Base-by-base conservation (phyloP, 1,140 invertebrate species). In the Papilio polyxenes region DNA sequence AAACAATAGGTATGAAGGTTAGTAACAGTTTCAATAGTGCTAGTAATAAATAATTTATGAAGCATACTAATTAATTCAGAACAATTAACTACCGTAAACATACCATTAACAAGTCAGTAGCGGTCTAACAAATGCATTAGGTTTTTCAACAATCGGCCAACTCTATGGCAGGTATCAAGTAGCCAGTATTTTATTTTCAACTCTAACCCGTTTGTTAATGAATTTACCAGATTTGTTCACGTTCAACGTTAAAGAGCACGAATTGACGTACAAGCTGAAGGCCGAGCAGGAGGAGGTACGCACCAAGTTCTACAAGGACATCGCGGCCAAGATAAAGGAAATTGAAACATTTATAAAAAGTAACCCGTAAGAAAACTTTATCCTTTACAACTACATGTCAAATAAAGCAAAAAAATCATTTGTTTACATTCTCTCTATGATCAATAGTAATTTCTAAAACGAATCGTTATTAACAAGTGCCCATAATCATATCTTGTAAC, bases 171-270 rank as follows among this genome's bases (percentile, higher is more conserved):
- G n/a, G n/a, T 20, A n/a, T n/a, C 15, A 8, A 51, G 9, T 20
- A 59, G 17, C 1, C 11, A 13, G 15, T 72, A 31, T 72, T 15
- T 40, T 8, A 31, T 40, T 72, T 56, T 37, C n/a, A 20, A 23
- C 10, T 51, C 49, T 72, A 40, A 72, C 31, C 0, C 17, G 13
- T 62, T 9, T 20, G 2, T 62, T 17, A 53, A 11, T 49, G 6
- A 15, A 75, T 78, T 83, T 87, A 86, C 20, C 86, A 95, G 93
- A 95, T 87, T 84, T 95, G 0, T 94, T 91, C 69, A 85, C 86
- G 13, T 94, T 94, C 82, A 94, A 92, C 75, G 90, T 90, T 4
- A 91, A 89, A 75, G 93, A 95, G 76, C 90, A 94, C 74, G 83
- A 87, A 7, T 89, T 85, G 1, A 90, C 90, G 1, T 89, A 90